Percentiles rank a stretch among this genome's conserved stretches.
phyloP scores from a whole-genome alignment of 2,797 vertebrate genomes.

The Gallinago stenura region DNA sequence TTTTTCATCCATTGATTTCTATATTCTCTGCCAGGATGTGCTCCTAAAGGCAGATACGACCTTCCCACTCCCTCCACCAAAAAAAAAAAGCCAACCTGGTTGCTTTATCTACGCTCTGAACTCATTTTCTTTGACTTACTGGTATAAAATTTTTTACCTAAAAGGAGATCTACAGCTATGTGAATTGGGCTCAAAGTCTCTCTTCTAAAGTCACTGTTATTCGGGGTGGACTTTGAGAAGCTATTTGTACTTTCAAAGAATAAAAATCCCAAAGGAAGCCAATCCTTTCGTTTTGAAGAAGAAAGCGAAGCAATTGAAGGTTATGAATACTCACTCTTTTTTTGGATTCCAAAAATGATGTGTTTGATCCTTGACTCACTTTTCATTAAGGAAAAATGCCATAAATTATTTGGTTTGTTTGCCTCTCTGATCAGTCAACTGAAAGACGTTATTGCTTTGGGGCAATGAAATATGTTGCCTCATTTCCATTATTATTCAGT shows the following conservation, averaged over 20 bases:
- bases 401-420: slow-evolving; percentile 60
- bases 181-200: background rate
- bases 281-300: slow-evolving; percentile 46
- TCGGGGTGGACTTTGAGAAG: slow-evolving; percentile 26
- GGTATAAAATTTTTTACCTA: slow-evolving; percentile 21
- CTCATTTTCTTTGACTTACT: background rate
- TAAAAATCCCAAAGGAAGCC: slow-evolving; percentile 44
- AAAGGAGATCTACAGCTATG: background rate
- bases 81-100: background rate
- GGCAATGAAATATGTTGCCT: background rate
- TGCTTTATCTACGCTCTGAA: slow-evolving; percentile 21
- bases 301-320: slow-evolving; percentile 50
- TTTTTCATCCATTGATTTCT: background rate
- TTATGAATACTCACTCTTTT: slow-evolving; percentile 11
- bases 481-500: slow-evolving; percentile 40
- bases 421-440: slow-evolving; percentile 32
- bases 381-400: slow-evolving; percentile 59
- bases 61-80: background rate
- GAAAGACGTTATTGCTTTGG: slow-evolving; percentile 41
- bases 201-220: background rate
- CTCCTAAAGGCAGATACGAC: background rate
- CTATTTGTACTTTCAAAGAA: slow-evolving; percentile 46
- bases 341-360: slow-evolving; percentile 1
- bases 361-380: slow-evolving; percentile 47
- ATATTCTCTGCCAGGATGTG: background rate